Conservation (phyloP, 2,888 invertebrate genomes). For the Fabriciana adippe region DNA sequence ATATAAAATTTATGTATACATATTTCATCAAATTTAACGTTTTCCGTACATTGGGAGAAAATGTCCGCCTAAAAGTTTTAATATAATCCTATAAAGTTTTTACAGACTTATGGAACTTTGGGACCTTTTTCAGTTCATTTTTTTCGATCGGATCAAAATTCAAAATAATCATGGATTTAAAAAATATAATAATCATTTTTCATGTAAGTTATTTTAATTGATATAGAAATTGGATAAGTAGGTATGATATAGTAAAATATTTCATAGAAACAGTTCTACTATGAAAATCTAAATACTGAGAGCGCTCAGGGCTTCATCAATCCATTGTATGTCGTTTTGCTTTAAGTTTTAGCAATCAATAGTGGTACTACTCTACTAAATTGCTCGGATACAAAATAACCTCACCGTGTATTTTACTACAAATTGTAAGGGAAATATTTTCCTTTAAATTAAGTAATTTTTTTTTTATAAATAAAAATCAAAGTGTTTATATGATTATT, state of each 20-base stretch:
- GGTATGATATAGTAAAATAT: background rate
- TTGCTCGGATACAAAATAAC: conserved; percentile 23
- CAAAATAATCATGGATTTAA: too few species aligned
- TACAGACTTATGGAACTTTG: too few species aligned
- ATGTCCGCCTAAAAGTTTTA: too few species aligned
- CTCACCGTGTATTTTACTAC: conserved; percentile 1
- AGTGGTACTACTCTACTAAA: conserved; percentile 22
- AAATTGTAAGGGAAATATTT: conserved; percentile 15
- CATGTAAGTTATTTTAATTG: too few species aligned
- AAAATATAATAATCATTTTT: too few species aligned
- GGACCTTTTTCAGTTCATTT: too few species aligned
- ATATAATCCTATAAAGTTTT: too few species aligned
- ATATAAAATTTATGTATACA: too few species aligned
- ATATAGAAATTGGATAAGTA: too few species aligned
- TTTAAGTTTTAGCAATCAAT: conserved; percentile 15
- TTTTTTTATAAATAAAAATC: background rate
- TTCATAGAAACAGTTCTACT: background rate
- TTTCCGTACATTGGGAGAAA: too few species aligned
- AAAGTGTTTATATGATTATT: conserved; percentile 1
- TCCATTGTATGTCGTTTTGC: conserved; percentile 10
- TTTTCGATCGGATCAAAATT: too few species aligned
- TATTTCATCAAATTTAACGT: too few species aligned
- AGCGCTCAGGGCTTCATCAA: background rate
- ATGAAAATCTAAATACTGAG: conserved; percentile 9
- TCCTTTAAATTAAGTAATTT: background rate